Evolutionary conservation across 2,888 invertebrate genomes (phyloP).

Genomic region (Pasiphila rectangulata): DNA sequence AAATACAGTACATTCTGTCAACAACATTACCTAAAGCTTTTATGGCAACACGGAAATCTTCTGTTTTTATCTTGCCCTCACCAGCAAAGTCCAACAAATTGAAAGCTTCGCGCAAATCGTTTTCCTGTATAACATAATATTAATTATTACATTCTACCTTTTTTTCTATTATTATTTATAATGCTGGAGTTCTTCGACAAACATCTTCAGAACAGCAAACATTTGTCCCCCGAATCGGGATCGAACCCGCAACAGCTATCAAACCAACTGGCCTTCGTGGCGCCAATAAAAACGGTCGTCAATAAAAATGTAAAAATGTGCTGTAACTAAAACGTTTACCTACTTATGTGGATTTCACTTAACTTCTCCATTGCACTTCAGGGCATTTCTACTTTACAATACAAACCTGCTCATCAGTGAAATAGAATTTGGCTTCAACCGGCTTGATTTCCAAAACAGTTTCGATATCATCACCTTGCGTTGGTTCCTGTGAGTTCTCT

Average conservation of each 20-base stretch:
- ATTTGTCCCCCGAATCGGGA: too few relatives aligned
- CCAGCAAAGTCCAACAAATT: constrained; percentile 67
- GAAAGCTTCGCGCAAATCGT: constrained; percentile 66
- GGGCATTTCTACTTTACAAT: too few relatives aligned
- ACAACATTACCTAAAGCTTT: constrained; percentile 64
- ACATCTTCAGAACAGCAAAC: too few relatives aligned
- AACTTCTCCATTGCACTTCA: too few relatives aligned
- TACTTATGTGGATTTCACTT: too few relatives aligned
- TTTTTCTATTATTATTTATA: not conserved
- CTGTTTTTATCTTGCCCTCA: constrained; percentile 69
- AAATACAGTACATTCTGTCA: not conserved
- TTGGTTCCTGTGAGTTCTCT: constrained; percentile 28
- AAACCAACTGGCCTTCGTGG: not conserved
- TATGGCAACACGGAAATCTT: constrained; percentile 70
- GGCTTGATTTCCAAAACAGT: constrained; percentile 34
- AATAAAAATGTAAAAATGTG: too few relatives aligned
- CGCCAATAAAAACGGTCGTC: too few relatives aligned
- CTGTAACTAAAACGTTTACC: too few relatives aligned
- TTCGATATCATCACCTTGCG: constrained; percentile 30
- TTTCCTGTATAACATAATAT: constrained; percentile 48
- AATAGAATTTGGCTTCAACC: constrained; percentile 49
- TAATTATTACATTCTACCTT: not conserved
- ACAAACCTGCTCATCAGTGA: constrained; percentile 58
- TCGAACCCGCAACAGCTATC: not conserved
- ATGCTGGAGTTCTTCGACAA: too few relatives aligned